A percentile compares a stretch with the other conserved stretches of the same genome.
phyloP scores from a whole-genome alignment of 2,113 vertebrate species.

The Uria aalge region DNA sequence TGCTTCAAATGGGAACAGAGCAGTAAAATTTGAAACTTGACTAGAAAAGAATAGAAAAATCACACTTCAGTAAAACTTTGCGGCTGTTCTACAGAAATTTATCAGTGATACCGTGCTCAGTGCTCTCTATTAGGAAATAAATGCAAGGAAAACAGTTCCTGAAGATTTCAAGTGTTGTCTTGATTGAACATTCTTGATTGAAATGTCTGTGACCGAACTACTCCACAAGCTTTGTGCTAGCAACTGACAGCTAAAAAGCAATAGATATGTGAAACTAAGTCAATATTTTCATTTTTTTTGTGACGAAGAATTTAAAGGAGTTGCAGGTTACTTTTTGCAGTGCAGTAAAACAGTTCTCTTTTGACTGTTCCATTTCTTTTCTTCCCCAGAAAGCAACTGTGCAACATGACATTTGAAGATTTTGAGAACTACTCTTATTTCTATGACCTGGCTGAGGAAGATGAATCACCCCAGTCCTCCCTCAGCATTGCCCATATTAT shows the following conservation, averaged over 20 bases:
- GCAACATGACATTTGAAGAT: conserved; percentile 69
- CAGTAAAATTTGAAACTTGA: background rate
- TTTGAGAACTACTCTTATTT: conserved; percentile 74
- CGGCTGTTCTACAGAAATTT: background rate
- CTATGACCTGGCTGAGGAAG: conserved; percentile 64
- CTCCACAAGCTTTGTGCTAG: background rate
- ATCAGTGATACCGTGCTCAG: background rate
- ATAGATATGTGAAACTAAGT: background rate
- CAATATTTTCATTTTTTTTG: background rate
- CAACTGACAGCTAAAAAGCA: background rate
- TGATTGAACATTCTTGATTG: background rate
- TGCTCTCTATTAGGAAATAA: background rate
- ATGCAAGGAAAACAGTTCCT: background rate
- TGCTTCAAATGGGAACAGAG: background rate
- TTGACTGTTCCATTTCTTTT: background rate
- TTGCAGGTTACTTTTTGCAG: background rate
- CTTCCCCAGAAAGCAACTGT: conserved; percentile 3
- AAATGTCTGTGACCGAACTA: background rate
- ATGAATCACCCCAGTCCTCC: conserved; percentile 47
- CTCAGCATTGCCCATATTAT: conserved; percentile 80
- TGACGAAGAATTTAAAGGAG: background rate
- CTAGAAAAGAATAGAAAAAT: background rate
- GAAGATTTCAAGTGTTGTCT: background rate
- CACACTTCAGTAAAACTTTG: background rate
- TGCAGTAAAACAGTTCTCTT: background rate